Base-by-base conservation (phyloP, 2,113 vertebrate species). In the Phrynosoma platyrhinos region DNA sequence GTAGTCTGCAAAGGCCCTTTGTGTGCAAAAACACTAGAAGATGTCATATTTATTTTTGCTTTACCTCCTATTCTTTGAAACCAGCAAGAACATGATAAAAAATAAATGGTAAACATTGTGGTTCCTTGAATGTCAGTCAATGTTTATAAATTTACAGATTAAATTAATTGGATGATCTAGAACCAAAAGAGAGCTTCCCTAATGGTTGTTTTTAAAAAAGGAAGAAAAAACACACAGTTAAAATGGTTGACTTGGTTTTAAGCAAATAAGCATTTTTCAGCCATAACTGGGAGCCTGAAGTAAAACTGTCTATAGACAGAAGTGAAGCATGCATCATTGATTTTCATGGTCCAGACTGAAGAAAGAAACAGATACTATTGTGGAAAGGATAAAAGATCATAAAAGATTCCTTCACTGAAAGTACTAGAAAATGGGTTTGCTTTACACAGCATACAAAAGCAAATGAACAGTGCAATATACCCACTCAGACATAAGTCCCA, bases 261-360 rank as follows among this genome's bases (percentile, higher is more conserved):
- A 84, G n/a, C 82, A 84, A 58, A 79, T 88, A 42, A 72, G 79
- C 75, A 88, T 79, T n/a, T 79, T 66, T 72, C 82, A 47, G 47
- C 76, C 66, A 58, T 84, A 82, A 86, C 79, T n/a, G 69, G 69
- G 42, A 89, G 55, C 83, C 88, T 80, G 62, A 76, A 82, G 79
- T 71, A 80, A 82, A 82, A 68, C 71, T 77, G 23, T 82, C 32
- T 82, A 14, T 76, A 69, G 42, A 55, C 78, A 86, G 79, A 85
- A 86, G 79, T 55, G 10, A 69, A 68, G 32, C 79, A 78, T 25
- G 72, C 80, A 68, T 83, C 87, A 42, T 77, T 76, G 58, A 47
- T 82, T 86, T 85, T 86, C 71, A 86, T 68, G 71, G 52, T 82
- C n/a, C 58, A n/a, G 53, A 42, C 72, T 55, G 76, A 69, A 86